A percentile compares a stretch with the other conserved stretches of the same genome.
phyloP scores from a whole-genome alignment of 2,888 invertebrate species.

The Rosalia funebris region DNA sequence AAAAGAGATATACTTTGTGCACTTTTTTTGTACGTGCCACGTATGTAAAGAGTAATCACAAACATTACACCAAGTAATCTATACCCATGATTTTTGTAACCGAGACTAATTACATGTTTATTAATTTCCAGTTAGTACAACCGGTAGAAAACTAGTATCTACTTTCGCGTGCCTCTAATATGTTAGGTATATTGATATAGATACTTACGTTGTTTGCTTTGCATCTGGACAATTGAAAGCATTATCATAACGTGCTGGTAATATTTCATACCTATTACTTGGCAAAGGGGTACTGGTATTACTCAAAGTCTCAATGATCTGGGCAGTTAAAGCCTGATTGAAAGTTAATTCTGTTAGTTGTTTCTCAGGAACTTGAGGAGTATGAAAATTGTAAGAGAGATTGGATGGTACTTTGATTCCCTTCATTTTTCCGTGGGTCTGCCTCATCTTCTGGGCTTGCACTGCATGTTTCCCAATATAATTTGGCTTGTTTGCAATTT shows the following conservation, averaged over 20 bases:
- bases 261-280: conserved; percentile 66
- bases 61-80: too few relatives aligned
- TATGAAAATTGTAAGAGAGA: conserved; percentile 29
- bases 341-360: conserved; percentile 66
- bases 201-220: conserved; percentile 16
- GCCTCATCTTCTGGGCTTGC: conserved; percentile 60
- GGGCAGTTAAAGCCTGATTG: conserved; percentile 72
- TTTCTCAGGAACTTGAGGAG: conserved; percentile 38
- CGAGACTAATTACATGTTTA: too few relatives aligned
- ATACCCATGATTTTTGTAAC: too few relatives aligned
- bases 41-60: too few relatives aligned
- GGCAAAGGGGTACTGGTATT: conserved; percentile 61
- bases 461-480: conserved; percentile 64
- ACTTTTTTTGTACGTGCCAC: too few relatives aligned
- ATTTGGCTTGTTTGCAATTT: conserved; percentile 60
- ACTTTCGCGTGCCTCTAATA: too few relatives aligned
- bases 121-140: too few relatives aligned
- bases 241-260: conserved; percentile 61
- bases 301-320: conserved; percentile 71
- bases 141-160: too few relatives aligned
- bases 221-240: conserved; percentile 49
- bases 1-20: too few relatives aligned
- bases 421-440: conserved; percentile 38
- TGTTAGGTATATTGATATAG: neutral
- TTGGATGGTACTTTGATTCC: conserved; percentile 31